Evolutionary conservation across 2,797 vertebrate genomes (phyloP), one percentile per base, ranked within the genome.

Genomic region (Megaceryle alcyon): DNA sequence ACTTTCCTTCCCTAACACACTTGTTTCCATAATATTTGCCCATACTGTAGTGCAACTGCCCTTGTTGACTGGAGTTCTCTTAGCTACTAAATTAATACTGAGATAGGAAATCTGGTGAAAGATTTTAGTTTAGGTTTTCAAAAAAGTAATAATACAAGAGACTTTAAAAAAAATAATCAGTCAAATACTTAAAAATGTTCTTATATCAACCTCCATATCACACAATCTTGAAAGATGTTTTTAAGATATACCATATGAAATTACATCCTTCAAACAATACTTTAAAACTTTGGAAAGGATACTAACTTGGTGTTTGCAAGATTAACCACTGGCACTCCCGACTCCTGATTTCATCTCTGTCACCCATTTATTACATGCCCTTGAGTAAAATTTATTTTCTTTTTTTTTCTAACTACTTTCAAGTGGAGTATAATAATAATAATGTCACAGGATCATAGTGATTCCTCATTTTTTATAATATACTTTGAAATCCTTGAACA

Each of bases 51-150:
- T 63, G 43, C 29, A 89, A 92, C 37, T 88, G 14, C 53, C 82
- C 46, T 86, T 93, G 17, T 63, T 97, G 71, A 70, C 28, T 59
- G 37, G 15, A 92, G 48, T 26, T 96, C 61, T 93, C 71, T 92
- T 72, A 90, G 43, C 46, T 95, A 73, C 73, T 79, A 81, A 61
- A 73, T 95, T 96, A 92, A 82, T 89, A 95, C 37, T 66, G 48
- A 97, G 95, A 93, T 76, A 96, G 60, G 76, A 96, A 80, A 94
- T 61, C 78, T 85, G 83, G 80, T 57, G 37, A 60, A 79, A 79
- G 11, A 80, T 89, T 97, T 96, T 72, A 37, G 25, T 82, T 97
- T 77, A 94, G 56, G 64, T 97, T 97, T 92, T 91, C 78, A 96
- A 90, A 93, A 93, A 96, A 95, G 22, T 77, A 80, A 82, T 76